Evolutionary conservation across 2,888 invertebrate species (phyloP), one percentile per base, ranked within the genome.

Genomic region (Teinopalpus imperialis): DNA sequence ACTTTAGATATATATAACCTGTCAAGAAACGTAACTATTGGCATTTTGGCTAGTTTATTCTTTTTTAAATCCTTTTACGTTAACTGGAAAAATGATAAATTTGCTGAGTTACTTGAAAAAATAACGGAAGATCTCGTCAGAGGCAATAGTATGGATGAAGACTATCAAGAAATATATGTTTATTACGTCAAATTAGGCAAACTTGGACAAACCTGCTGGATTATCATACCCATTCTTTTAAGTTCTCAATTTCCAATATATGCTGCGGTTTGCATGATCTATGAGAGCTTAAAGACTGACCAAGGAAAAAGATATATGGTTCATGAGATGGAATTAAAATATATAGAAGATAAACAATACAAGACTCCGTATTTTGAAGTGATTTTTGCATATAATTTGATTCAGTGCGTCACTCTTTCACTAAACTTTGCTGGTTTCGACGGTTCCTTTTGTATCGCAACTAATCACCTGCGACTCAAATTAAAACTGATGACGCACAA

Each of bases 371-470:
- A 76, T 49, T 82, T 74, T 32, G 71, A 81, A 48, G 50, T 72
- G 1, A 57, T 77, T 34, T 83, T 77, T 44, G 70, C 66, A 0
- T 80, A 75, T 51, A 77, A 69, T 36, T 61, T 72, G 13, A 5
- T 63, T 0, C 71, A 73, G 35, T 70, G 71, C 18, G 20, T 74
- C 0, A 53, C 69, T 2, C 56, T 82, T 0, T 56, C 67, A 1
- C 72, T 74, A 1, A 70, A 71, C 23, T 82, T 70, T 44, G 54
- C 63, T 2, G 81, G 81, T 1, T 71, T 81, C 6, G 83, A 81
- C 23, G 79, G 80, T 0, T 78, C 77, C 0, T 81, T 80, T 43
- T 80, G 81, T 42, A 80, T 82, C 35, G 73, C 74, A 0, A 75
- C 71, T 0, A 75, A 71, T 0, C 79, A 82, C 51, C 55, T 81